Conservation (phyloP, 2,888 invertebrate species). For the Xestia rhomboidea region DNA sequence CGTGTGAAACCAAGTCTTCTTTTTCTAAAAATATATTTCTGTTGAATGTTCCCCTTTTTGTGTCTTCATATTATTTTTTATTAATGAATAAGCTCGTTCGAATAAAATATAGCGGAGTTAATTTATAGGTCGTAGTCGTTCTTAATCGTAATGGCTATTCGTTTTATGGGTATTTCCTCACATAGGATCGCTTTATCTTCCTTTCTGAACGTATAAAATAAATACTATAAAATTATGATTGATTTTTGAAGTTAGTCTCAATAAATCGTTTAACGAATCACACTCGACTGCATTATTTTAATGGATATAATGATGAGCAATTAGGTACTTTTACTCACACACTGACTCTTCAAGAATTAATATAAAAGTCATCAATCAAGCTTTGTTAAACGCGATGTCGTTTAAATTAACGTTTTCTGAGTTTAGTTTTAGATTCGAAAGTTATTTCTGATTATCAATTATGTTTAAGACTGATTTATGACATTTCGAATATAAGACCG, state of each 20-base stretch:
- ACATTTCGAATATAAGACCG: not conserved
- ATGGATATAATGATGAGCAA: conserved; percentile 39
- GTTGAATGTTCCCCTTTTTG: conserved; percentile 55
- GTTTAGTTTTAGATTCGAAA: conserved; percentile 3
- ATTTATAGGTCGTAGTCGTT: conserved; percentile 58
- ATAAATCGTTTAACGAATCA: conserved; percentile 49
- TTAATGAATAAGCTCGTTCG: conserved; percentile 40
- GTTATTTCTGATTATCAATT: conserved; percentile 13
- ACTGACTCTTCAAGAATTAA: conserved; percentile 28
- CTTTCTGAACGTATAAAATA: conserved; percentile 40
- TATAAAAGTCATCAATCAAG: conserved; percentile 27
- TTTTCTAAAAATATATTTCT: conserved; percentile 25
- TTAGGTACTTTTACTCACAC: conserved; percentile 39
- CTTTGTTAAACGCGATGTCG: conserved; percentile 17
- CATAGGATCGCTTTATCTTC: conserved; percentile 40
- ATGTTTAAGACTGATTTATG: conserved; percentile 3
- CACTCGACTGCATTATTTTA: conserved; percentile 23
- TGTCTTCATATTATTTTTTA: conserved; percentile 47
- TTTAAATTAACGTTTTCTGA: conserved; percentile 1
- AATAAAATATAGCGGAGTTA: conserved; percentile 51
- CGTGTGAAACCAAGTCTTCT: conserved; percentile 27
- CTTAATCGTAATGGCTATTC: conserved; percentile 49
- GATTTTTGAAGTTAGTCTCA: conserved; percentile 36
- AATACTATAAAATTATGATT: conserved; percentile 46
- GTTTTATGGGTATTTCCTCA: conserved; percentile 49